Base-by-base conservation (phyloP, 2,113 vertebrate genomes). In the Sinocyclocheilus rhinocerous region DNA sequence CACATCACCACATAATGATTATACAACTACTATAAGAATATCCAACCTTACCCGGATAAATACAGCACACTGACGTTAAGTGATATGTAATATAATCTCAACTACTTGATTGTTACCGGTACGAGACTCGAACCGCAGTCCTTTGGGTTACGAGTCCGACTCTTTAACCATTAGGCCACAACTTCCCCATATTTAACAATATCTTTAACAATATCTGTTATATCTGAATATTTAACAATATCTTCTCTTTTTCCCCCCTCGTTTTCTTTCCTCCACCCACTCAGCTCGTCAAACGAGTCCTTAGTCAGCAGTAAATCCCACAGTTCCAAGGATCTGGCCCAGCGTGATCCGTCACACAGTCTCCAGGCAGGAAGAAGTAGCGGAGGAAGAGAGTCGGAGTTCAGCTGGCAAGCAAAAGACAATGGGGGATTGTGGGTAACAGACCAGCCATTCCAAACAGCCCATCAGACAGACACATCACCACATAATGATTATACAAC, bases 231-330 rank as follows among this genome's bases (percentile, higher is more conserved):
- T 88, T 84, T 81, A 84, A 86, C 76, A 84, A 33, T 61, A 69
- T 72, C 18, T 70, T 57, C 11, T 22, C 20, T 55, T 65, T 76
- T 57, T 15, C 12, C 10, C 50, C 20, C 29, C 52, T 42, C 22
- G 1, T 15, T 84, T 73, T 81, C 20, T 39, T 55, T 86, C n/a
- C 6, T 45, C 48, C 65, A 80, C 84, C 55, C 63, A n/a, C 86
- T 55, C 75, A 67, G 83, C 11, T 69, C 61, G 72, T 73, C 83
- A 85, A 79, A 48, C n/a, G 39, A 76, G 83, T 24, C 79, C 84
- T 86, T 87, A 88, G 84, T 89, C 88, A 89, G 88, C 88, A 85
- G 18, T 69, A 85, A 84, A 87, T 70, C 26, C 33, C 76, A 85
- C 80, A 33, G 57, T 48, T 76, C 69, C 11, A 20, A 65, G 65